phyloP scores from a whole-genome alignment of 2,888 invertebrate genomes.

The Melieria crassipennis region DNA sequence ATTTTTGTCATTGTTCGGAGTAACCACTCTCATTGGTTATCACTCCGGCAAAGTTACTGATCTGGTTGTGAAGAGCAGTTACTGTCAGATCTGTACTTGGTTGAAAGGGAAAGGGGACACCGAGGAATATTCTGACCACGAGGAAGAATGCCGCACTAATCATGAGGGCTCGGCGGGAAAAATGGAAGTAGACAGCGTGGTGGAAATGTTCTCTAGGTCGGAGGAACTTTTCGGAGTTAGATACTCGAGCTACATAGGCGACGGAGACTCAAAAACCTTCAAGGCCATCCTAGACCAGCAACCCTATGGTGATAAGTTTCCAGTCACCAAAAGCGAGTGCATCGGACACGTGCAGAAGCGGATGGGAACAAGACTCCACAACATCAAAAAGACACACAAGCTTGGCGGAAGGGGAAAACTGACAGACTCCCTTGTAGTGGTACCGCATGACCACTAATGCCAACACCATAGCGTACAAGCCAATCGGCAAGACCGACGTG shows the following conservation, averaged over 20 bases:
- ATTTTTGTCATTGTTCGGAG: not conserved
- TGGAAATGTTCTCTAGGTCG: slow-evolving; percentile 6
- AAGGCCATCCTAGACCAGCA: not conserved
- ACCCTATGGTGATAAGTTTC: slow-evolving; percentile 7
- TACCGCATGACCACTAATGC: no score
- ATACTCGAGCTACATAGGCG: not conserved
- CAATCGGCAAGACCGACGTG: no score
- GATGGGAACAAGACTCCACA: not conserved
- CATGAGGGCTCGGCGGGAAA: not conserved
- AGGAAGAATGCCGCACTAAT: not conserved
- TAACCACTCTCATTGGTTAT: slow-evolving; percentile 6
- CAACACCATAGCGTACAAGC: no score
- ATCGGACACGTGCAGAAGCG: slow-evolving; percentile 7
- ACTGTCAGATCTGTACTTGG: not conserved
- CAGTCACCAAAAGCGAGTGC: not conserved
- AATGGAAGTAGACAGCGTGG: slow-evolving; percentile 6
- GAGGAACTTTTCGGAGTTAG: not conserved
- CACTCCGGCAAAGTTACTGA: no score
- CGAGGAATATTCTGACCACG: slow-evolving; percentile 4
- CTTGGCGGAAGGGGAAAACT: not conserved
- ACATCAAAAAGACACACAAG: not conserved
- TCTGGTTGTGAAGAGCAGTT: no score
- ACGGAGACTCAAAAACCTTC: slow-evolving; percentile 12
- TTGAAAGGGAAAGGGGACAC: not conserved
- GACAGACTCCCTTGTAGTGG: not conserved